Conservation (phyloP, 2,888 invertebrate species). For the Heliconius cydno region DNA sequence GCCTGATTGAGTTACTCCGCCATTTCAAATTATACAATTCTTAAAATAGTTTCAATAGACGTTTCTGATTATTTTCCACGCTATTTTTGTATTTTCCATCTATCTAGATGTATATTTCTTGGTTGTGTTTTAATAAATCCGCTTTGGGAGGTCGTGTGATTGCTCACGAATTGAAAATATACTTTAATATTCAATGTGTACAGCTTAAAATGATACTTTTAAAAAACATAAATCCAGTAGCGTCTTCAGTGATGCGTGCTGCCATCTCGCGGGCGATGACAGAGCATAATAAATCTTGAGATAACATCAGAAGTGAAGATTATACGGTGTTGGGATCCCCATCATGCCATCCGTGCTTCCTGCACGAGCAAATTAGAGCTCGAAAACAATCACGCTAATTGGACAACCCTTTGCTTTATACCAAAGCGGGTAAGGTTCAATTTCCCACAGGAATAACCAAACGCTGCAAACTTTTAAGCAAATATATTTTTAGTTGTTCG, state of each 20-base stretch:
- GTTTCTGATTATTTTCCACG: conserved; percentile 9
- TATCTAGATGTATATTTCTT: conserved; percentile 7
- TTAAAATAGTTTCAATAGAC: conserved; percentile 33
- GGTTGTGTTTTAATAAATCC: conserved; percentile 25
- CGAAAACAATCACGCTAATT: conserved; percentile 62
- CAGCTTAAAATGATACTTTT: conserved; percentile 54
- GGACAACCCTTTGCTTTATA: conserved; percentile 52
- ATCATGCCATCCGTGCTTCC: conserved; percentile 81
- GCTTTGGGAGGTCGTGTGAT: conserved; percentile 52
- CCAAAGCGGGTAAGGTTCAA: conserved; percentile 53
- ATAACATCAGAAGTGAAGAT: conserved; percentile 82
- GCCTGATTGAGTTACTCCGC: conserved; percentile 66
- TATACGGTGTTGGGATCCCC: conserved; percentile 78
- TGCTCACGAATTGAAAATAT: conserved; percentile 30
- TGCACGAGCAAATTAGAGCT: conserved; percentile 79
- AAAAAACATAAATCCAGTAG: conserved; percentile 67
- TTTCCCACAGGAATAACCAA: conserved; percentile 19
- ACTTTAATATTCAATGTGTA: conserved; percentile 47
- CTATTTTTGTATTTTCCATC: not conserved
- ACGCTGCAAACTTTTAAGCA: conserved; percentile 57
- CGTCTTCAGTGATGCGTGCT: conserved; percentile 74
- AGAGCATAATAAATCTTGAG: conserved; percentile 81
- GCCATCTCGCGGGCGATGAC: conserved; percentile 81
- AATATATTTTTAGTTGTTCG: conserved; percentile 79
- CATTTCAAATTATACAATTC: conserved; percentile 52